A percentile compares a stretch with the other conserved stretches of the same genome.
Conservation (phyloP, 1,140 invertebrate species). For the Drosophila ohnishii region DNA sequence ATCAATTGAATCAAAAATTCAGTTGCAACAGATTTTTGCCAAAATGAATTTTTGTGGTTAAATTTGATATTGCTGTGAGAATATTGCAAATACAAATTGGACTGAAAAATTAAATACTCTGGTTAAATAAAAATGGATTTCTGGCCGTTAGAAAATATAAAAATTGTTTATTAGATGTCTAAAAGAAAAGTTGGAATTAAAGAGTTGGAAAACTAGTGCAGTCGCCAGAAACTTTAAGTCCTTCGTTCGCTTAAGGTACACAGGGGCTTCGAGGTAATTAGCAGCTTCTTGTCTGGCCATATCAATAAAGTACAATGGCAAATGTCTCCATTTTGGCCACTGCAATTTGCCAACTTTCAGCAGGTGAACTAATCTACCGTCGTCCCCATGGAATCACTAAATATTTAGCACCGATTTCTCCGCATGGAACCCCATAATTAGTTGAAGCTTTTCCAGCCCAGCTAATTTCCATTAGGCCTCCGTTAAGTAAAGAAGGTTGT, state of each 20-base stretch:
- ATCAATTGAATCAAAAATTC: constrained; percentile 26
- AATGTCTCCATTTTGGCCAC: constrained; percentile 20
- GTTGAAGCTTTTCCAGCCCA: constrained; percentile 20
- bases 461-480: constrained; percentile 48
- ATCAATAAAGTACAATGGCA: constrained; percentile 24
- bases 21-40: constrained; percentile 18
- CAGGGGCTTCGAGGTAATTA: constrained; percentile 10
- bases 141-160: background rate
- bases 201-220: background rate
- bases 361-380: constrained; percentile 35
- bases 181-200: background rate
- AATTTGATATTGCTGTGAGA: background rate
- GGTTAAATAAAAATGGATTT: constrained; percentile 13
- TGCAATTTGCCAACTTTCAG: constrained; percentile 10
- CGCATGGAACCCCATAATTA: constrained; percentile 25
- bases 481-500: constrained; percentile 17
- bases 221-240: background rate
- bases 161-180: constrained; percentile 6
- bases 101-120: constrained; percentile 15
- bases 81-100: constrained; percentile 3
- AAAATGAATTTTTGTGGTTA: constrained; percentile 28
- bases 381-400: constrained; percentile 25
- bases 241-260: background rate
- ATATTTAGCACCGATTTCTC: constrained; percentile 47
- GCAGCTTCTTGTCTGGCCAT: constrained; percentile 7